Evolutionary conservation across 2,797 vertebrate species (phyloP).

Genomic region (Bryconaethiops microstoma): DNA sequence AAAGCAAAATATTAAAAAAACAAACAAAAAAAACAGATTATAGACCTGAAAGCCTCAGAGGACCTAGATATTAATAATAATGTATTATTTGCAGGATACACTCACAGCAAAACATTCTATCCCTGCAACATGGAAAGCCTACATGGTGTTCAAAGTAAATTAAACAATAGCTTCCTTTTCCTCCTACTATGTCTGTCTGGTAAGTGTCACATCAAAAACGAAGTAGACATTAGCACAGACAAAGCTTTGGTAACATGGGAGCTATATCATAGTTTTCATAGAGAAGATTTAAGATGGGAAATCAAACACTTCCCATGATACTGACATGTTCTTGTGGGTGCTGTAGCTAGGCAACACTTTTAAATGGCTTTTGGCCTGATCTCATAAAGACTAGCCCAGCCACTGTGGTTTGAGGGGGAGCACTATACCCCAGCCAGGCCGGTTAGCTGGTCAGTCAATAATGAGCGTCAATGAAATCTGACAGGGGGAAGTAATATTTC

Average conservation of each 20-base stretch:
- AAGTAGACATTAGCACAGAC: slow-evolving; percentile 30
- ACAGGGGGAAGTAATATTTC: slow-evolving; percentile 60
- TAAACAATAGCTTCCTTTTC: slow-evolving; percentile 1
- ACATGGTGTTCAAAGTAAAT: slow-evolving; percentile 13
- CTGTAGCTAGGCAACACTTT: slow-evolving; percentile 55
- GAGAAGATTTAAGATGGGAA: slow-evolving; percentile 30
- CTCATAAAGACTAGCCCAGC: slow-evolving; percentile 37
- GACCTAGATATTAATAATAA: background rate
- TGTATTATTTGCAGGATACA: background rate
- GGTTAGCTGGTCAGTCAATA: slow-evolving; percentile 60
- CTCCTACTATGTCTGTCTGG: slow-evolving; percentile 8
- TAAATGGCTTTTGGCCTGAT: slow-evolving; percentile 45
- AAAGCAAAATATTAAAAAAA: slow-evolving; percentile 6
- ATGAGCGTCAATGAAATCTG: slow-evolving; percentile 60
- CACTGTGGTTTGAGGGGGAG: slow-evolving; percentile 42
- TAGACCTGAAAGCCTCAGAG: background rate
- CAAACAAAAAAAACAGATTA: slow-evolving; percentile 5
- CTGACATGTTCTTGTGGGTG: slow-evolving; percentile 40
- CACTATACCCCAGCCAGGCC: slow-evolving; percentile 47
- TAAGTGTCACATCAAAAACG: slow-evolving; percentile 30
- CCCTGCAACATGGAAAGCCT: background rate
- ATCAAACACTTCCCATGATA: slow-evolving; percentile 46
- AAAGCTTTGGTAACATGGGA: slow-evolving; percentile 11
- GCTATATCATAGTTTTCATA: slow-evolving; percentile 13
- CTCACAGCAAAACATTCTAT: slow-evolving; percentile 1